Evolutionary conservation across 2,888 invertebrate species (phyloP).

Genomic region (Uropetala carovei): DNA sequence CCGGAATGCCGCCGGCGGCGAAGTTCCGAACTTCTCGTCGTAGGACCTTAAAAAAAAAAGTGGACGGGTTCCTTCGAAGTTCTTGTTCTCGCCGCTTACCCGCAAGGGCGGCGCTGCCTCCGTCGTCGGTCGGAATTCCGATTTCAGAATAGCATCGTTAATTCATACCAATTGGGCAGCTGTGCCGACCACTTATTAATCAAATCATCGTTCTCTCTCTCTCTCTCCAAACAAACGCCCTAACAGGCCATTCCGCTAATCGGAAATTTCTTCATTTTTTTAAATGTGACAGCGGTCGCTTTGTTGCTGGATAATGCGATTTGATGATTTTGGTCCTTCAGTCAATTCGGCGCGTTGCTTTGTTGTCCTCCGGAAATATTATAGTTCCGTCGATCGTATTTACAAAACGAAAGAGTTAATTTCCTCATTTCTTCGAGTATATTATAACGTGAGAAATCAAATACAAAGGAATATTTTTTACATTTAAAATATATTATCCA

Average conservation of each 20-base stretch:
- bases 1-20: not conserved
- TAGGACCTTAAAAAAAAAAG: not conserved
- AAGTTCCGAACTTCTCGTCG: conserved; percentile 39
- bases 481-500: no score
- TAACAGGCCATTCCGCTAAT: not conserved
- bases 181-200: not conserved
- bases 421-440: no score
- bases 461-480: no score
- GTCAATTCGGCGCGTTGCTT: no score
- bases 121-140: not conserved
- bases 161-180: not conserved
- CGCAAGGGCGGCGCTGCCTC: conserved; percentile 32
- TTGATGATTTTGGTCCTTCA: no score
- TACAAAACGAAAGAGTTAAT: no score
- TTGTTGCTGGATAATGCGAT: no score
- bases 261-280: not conserved
- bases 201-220: not conserved
- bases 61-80: not conserved
- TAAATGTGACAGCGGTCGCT: no score
- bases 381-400: no score
- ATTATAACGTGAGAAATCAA: no score
- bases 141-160: not conserved
- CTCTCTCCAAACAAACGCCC: not conserved
- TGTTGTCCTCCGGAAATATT: no score
- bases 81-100: not conserved